Percentiles rank a stretch among this genome's conserved stretches.
These are phyloP conservation scores for Sebastes wilsoni DNA, from an alignment of 2,797 vertebrate genomes.

Conservation along the genomic window DNA sequence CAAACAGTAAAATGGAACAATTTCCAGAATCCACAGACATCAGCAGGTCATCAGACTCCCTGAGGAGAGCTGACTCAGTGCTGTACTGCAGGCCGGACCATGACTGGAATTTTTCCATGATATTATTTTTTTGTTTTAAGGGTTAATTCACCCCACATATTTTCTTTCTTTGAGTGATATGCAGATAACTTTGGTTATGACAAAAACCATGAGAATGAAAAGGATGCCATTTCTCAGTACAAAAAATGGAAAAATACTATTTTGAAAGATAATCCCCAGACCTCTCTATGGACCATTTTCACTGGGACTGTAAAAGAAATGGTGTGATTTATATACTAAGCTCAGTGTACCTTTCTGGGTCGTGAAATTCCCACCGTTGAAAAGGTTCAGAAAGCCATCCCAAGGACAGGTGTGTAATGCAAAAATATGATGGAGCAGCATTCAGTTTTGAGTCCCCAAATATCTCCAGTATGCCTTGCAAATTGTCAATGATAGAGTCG, in stretches of 20 bases:
- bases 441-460: constrained; percentile 1
- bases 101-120: constrained; percentile 4
- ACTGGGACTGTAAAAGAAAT: background rate
- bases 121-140: background rate
- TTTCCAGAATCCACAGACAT: constrained; percentile 28
- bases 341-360: background rate
- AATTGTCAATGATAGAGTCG: constrained; percentile 28
- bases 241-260: background rate
- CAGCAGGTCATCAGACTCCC: constrained; percentile 37
- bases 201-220: background rate
- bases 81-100: constrained; percentile 11
- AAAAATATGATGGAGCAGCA: constrained; percentile 15
- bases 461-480: background rate
- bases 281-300: background rate
- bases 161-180: background rate
- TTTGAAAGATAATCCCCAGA: background rate
- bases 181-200: background rate
- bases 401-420: constrained; percentile 16
- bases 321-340: background rate
- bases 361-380: background rate
- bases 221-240: background rate
- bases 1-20: constrained; percentile 20
- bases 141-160: background rate
- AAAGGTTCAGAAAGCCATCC: background rate
- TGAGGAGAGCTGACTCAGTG: constrained; percentile 1